phyloP scores from a whole-genome alignment of 2,113 vertebrate genomes.

The Cottus gobio region DNA sequence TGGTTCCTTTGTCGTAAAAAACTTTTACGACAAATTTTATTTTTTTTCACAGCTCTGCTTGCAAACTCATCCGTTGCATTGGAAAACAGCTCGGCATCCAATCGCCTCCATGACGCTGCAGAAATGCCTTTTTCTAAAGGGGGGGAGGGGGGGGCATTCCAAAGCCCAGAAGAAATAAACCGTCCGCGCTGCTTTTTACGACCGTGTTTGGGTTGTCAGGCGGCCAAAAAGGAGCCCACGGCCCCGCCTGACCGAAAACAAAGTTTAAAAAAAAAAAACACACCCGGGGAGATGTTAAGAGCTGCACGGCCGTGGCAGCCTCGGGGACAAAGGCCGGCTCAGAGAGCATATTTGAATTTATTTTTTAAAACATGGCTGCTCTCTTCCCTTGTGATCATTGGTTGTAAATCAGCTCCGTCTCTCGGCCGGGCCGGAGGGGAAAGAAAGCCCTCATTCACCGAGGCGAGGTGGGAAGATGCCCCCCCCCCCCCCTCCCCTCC shows the following conservation, averaged over 20 bases:
- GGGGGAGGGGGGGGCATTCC: conserved; percentile 56
- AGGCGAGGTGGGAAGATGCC: conserved; percentile 59
- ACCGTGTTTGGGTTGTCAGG: conserved; percentile 73
- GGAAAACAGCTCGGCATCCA: not conserved
- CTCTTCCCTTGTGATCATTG: conserved; percentile 60
- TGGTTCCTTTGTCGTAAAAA: conserved; percentile 39
- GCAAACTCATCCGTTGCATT: conserved; percentile 26
- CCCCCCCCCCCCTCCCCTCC: no score
- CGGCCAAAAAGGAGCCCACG: conserved; percentile 56
- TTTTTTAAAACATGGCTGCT: conserved; percentile 56
- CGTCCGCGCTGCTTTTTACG: conserved; percentile 57
- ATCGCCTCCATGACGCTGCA: conserved; percentile 26
- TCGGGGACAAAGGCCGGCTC: conserved; percentile 55
- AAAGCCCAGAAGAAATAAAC: conserved; percentile 66
- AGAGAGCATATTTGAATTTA: conserved; percentile 17
- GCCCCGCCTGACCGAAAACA: conserved; percentile 48
- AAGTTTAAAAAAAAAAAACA: conserved; percentile 28
- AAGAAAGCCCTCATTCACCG: conserved; percentile 73
- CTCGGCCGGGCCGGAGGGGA: conserved; percentile 18
- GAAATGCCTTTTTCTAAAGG: conserved; percentile 35
- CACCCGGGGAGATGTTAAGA: conserved; percentile 50
- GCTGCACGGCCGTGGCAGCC: no score
- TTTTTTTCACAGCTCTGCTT: conserved; percentile 23
- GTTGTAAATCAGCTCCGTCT: conserved; percentile 71
- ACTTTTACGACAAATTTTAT: not conserved